Percentiles rank a stretch among this genome's conserved stretches.
These are phyloP conservation scores for Delphinus delphis DNA, from an alignment of 2,113 vertebrate genomes.

Conservation along the genomic window DNA sequence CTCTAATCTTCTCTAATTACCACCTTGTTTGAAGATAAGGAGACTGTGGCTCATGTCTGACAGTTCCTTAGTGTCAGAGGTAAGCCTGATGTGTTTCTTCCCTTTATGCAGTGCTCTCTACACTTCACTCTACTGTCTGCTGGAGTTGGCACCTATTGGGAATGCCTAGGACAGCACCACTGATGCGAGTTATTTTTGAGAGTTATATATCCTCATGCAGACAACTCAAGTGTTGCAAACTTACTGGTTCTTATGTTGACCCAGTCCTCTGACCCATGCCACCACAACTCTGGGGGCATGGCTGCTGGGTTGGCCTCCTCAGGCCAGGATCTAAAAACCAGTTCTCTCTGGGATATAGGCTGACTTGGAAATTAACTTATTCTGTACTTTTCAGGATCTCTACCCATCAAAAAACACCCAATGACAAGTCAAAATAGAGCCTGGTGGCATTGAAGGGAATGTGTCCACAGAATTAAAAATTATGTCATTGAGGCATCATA, in stretches of 20 bases:
- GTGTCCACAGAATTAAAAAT: constrained; percentile 31
- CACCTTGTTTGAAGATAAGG: background rate
- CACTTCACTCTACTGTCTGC: background rate
- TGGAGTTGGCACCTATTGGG: background rate
- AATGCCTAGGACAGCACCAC: background rate
- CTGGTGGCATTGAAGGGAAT: background rate
- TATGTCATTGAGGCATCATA: background rate
- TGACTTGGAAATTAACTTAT: background rate
- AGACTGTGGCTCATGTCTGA: background rate
- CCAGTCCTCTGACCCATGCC: background rate
- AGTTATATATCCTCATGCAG: background rate
- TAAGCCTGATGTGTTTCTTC: background rate
- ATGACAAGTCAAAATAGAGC: constrained; percentile 5
- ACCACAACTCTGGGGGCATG: background rate
- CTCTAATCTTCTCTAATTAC: background rate
- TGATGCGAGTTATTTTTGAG: background rate
- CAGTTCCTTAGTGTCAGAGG: background rate
- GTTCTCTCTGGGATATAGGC: background rate
- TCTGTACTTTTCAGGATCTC: background rate
- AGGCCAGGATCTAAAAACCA: background rate
- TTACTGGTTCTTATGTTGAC: background rate
- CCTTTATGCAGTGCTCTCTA: background rate
- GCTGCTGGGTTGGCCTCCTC: background rate
- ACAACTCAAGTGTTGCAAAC: background rate
- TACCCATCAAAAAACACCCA: background rate